These are phyloP conservation scores for Drosophila leontia DNA, from an alignment of 1,140 invertebrate genomes.

Conservation along the genomic window DNA sequence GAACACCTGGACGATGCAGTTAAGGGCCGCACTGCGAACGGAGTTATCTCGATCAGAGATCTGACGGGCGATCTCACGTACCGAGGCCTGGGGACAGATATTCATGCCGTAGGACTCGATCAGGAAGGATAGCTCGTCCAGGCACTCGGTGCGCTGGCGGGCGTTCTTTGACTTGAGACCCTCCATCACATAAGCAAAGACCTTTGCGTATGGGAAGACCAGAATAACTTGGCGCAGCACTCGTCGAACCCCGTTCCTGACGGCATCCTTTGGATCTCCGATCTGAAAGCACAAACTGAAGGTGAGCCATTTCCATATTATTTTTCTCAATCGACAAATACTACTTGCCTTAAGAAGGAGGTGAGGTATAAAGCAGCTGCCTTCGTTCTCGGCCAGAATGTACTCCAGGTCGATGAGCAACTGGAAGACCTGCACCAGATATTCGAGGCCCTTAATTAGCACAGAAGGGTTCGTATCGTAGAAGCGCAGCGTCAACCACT, in stretches of 20 bases:
- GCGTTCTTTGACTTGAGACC: constrained; percentile 98
- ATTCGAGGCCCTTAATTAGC: constrained; percentile 96
- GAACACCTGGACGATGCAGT: constrained; percentile 96
- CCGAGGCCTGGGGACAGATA: constrained; percentile 92
- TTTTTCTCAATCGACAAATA: not conserved
- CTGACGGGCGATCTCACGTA: constrained; percentile 97
- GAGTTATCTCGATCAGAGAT: constrained; percentile 98
- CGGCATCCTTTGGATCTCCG: constrained; percentile 98
- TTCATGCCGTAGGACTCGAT: constrained; percentile 94
- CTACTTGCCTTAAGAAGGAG: constrained; percentile 92
- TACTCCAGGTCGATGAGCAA: constrained; percentile 93
- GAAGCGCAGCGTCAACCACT: constrained; percentile 98
- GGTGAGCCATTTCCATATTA: not conserved
- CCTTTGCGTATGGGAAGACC: constrained; percentile 95
- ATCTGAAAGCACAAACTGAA: constrained; percentile 87
- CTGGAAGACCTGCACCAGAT: constrained; percentile 93
- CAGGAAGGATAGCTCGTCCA: constrained; percentile 95
- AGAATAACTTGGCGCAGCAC: constrained; percentile 94
- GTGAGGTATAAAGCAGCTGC: constrained; percentile 97
- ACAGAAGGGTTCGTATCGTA: constrained; percentile 99
- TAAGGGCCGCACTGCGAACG: constrained; percentile 97
- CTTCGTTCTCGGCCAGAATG: constrained; percentile 95
- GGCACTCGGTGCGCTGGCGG: constrained; percentile 97
- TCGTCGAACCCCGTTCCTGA: constrained; percentile 93
- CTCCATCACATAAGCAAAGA: constrained; percentile 96